Conservation (phyloP, 1,140 invertebrate genomes). For the Caenorhabditis latens region DNA sequence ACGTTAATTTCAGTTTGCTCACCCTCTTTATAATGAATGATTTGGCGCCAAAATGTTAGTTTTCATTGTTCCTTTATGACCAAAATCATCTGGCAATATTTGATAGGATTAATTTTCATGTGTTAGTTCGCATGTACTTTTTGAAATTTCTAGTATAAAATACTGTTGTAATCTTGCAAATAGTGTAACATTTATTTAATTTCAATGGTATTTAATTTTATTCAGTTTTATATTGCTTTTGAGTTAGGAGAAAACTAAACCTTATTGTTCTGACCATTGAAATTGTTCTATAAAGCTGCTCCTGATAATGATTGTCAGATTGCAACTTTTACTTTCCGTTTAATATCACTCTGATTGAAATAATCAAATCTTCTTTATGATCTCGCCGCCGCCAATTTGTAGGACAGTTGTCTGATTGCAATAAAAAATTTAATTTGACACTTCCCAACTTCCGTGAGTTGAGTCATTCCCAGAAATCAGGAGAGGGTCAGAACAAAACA, state of each 20-base stretch:
- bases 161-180: not conserved
- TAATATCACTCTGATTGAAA: not conserved
- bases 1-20: slow-evolving; percentile 32
- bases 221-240: too few relatives aligned
- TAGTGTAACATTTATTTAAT: too few relatives aligned
- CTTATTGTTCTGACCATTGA: too few relatives aligned
- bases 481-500: too few relatives aligned
- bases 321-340: not conserved
- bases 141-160: not conserved
- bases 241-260: too few relatives aligned
- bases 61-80: not conserved
- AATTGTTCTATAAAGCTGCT: too few relatives aligned
- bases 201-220: too few relatives aligned
- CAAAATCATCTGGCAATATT: not conserved
- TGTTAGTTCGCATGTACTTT: not conserved
- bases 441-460: slow-evolving; percentile 36
- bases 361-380: slow-evolving; percentile 20
- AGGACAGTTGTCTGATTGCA: slow-evolving; percentile 12
- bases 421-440: slow-evolving; percentile 26
- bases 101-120: slow-evolving; percentile 6
- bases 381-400: not conserved
- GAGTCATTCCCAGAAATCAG: not conserved
- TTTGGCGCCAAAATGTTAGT: not conserved
- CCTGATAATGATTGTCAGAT: too few relatives aligned
- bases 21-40: not conserved